Conservation (phyloP, 1,140 invertebrate genomes). For the Rhagoletis zephyria region DNA sequence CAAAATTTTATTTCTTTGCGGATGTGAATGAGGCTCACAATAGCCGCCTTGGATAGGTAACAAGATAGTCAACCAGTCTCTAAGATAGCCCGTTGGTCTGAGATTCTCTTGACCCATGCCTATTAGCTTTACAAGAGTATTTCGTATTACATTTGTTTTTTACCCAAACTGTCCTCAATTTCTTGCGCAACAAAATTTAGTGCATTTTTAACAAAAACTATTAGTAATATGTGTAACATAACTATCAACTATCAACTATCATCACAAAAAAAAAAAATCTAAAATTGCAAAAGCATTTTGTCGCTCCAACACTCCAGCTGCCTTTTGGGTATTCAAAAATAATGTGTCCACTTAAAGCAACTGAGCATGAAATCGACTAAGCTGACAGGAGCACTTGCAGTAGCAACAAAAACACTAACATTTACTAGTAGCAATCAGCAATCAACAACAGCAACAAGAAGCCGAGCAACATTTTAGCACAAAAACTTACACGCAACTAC, state of each 20-base stretch:
- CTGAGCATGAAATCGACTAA: constrained; percentile 40
- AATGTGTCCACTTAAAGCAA: constrained; percentile 29
- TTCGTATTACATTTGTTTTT: no score
- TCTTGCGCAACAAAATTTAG: not conserved
- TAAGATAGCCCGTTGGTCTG: no score
- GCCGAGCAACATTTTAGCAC: not conserved
- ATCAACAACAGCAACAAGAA: not conserved
- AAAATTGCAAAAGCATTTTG: not conserved
- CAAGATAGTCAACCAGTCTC: no score
- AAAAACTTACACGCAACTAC: constrained; percentile 14
- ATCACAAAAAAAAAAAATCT: not conserved
- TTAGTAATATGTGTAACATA: not conserved
- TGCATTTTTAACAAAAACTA: not conserved
- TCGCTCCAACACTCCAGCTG: constrained; percentile 7
- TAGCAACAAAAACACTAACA: not conserved
- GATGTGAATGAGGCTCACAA: no score
- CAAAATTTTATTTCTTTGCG: no score
- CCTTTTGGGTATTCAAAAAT: not conserved
- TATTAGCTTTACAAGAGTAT: no score
- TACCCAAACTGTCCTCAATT: not conserved
- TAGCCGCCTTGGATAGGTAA: no score
- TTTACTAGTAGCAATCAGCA: not conserved
- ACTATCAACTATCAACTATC: no score
- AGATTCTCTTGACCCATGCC: no score
- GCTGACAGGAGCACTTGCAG: not conserved